Percentiles rank a stretch among this genome's conserved stretches.
These are phyloP conservation scores for Siderastrea siderea DNA, from an alignment of 92 coral and sea anemone genomes.

Conservation along the genomic window DNA sequence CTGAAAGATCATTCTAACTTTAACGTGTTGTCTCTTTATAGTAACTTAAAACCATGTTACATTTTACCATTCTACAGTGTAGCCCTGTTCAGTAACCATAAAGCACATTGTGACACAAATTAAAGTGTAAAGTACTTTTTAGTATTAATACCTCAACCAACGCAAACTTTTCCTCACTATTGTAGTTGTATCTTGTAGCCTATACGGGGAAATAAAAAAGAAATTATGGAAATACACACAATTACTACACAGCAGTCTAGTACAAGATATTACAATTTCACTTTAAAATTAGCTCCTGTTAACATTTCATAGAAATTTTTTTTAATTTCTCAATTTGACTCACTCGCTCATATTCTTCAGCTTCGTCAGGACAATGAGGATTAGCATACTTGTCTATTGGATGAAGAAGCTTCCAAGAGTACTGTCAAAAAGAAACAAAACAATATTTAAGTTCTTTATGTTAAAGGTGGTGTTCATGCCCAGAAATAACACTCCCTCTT, in stretches of 20 bases:
- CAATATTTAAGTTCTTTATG: no score
- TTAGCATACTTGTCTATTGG: slow-evolving; percentile 98
- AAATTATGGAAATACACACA: neutral
- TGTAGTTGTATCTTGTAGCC: slow-evolving; percentile 99
- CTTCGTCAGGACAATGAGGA: slow-evolving; percentile 96
- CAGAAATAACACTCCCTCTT: no score
- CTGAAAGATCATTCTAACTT: no score
- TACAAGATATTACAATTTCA: no score
- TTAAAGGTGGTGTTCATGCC: no score
- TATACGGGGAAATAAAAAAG: slow-evolving; percentile 26
- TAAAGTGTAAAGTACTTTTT: neutral
- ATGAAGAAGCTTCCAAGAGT: slow-evolving; percentile 98
- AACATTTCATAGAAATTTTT: no score
- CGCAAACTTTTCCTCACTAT: slow-evolving; percentile 96
- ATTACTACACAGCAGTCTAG: neutral
- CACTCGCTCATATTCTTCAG: slow-evolving; percentile 98
- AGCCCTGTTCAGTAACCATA: no score
- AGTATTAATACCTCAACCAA: slow-evolving; percentile 87
- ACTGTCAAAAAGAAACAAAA: slow-evolving; percentile 52
- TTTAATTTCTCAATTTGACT: slow-evolving; percentile 1
- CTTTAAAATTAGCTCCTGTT: no score
- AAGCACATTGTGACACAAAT: no score
- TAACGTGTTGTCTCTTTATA: no score
- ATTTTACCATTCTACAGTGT: no score
- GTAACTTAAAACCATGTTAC: no score